Evolutionary conservation across 2,888 invertebrate genomes (phyloP), one percentile per base, ranked within the genome.

Genomic region (Branchipolynoe longqiensis): DNA sequence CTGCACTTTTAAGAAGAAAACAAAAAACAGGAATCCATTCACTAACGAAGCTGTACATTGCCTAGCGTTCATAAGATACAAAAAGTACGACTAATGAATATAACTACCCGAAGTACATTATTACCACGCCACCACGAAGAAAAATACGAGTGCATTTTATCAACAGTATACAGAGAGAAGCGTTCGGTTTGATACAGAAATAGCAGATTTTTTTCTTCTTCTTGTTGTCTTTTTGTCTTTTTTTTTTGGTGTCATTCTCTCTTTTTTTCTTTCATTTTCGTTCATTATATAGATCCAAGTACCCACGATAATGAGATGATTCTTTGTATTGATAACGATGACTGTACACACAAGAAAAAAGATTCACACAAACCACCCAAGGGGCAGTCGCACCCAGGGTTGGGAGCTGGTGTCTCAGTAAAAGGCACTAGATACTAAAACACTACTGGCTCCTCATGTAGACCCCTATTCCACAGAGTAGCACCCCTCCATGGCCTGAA

Each of bases 341-440:
- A 69, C 69, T 69, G 69, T 69, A 38, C 69, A 69, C 22, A 69
- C 38, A 69, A 33, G 62, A 36, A 69, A n/a, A n/a, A 69, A 38
- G 69, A 36, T 69, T 33, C 36, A 33, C 69, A 22, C 3, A 1
- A 12, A 33, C 38, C 69, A 69, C 69, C 69, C 69, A n/a, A 22
- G 62, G 62, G 69, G 14, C 58, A 58, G 58, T 8, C 58, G 58
- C 58, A 4, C n/a, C n/a, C 58, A 18, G 58, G 58, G 58, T 36
- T 14, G 36, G 18, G 36, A 38, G 14, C 69, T 14, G 69, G 36
- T 69, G 69, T 69, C 18, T 69, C 78, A 41, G 78, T 78, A 48
- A 78, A 78, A 78, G 78, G 78, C 78, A 78, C 78, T 78, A 78
- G 41, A 54, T 78, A 78, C 78, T 78, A 78, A 41, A 48, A 78